Evolutionary conservation across 2,888 invertebrate species (phyloP).

Genomic region (Eupithecia vulgata): DNA sequence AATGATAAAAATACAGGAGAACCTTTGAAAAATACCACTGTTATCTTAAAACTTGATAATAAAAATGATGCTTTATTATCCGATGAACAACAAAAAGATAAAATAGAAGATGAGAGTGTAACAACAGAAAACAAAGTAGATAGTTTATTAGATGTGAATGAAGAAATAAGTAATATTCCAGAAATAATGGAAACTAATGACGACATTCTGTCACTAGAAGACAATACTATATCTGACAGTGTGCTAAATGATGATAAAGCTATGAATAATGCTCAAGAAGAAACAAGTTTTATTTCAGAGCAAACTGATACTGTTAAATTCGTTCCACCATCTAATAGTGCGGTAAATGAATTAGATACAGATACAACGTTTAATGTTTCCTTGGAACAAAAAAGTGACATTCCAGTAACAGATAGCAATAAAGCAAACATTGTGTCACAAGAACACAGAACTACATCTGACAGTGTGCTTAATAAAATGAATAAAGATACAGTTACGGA

Average conservation of each 20-base stretch:
- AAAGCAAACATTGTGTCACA: not conserved
- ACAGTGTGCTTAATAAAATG: not conserved
- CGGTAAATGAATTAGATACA: not conserved
- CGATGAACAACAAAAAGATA: not conserved
- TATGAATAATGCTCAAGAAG: not conserved
- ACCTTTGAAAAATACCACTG: not conserved
- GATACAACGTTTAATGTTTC: not conserved
- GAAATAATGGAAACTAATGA: not conserved
- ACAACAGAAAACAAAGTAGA: not conserved
- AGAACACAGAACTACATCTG: too few relatives aligned
- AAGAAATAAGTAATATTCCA: not conserved
- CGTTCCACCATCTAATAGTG: not conserved
- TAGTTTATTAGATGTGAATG: not conserved
- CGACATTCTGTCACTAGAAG: not conserved
- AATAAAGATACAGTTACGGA: too few relatives aligned
- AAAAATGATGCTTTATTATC: not conserved
- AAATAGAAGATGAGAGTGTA: not conserved
- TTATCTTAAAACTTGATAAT: not conserved
- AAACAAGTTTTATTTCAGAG: not conserved
- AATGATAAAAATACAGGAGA: not conserved
- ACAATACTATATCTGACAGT: not conserved
- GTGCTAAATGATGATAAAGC: not conserved
- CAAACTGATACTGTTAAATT: not conserved
- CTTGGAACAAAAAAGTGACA: too few relatives aligned
- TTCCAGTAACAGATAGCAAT: too few relatives aligned